phyloP scores from a whole-genome alignment of 1,140 invertebrate genomes.

The Hypothenemus hampei region DNA sequence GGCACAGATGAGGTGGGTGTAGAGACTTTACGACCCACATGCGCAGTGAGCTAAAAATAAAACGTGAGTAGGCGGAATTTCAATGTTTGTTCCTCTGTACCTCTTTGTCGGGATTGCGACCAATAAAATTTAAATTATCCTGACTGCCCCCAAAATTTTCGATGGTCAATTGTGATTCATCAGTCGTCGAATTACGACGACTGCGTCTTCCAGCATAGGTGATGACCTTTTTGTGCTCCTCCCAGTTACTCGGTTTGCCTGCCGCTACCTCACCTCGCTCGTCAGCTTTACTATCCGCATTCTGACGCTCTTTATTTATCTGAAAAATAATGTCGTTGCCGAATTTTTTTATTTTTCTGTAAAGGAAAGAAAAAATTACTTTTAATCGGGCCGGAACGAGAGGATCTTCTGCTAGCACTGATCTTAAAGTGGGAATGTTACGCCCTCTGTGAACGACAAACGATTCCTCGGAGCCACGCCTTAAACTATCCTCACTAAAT shows the following conservation, averaged over 20 bases:
- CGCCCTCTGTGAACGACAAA: constrained; percentile 76
- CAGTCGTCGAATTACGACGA: constrained; percentile 75
- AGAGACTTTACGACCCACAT: constrained; percentile 55
- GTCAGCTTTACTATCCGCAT: constrained; percentile 58
- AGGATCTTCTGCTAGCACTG: constrained; percentile 50
- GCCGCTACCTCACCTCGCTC: constrained; percentile 62
- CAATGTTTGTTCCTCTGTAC: constrained; percentile 32
- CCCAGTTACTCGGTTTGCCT: constrained; percentile 79
- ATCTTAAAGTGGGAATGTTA: constrained; percentile 72
- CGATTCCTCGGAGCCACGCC: constrained; percentile 54
- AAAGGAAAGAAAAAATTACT: constrained; percentile 2
- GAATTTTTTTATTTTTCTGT: no score
- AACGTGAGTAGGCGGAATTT: background rate
- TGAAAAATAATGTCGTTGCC: constrained; percentile 26
- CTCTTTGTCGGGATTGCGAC: constrained; percentile 72
- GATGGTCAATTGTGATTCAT: constrained; percentile 83
- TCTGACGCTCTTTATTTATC: constrained; percentile 57
- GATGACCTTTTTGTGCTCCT: constrained; percentile 61
- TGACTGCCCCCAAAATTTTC: constrained; percentile 89
- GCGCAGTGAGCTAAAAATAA: constrained; percentile 49
- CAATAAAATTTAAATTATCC: constrained; percentile 66
- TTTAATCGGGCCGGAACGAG: constrained; percentile 52
- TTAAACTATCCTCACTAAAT: constrained; percentile 44
- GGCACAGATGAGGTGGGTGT: constrained; percentile 37
- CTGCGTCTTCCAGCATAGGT: constrained; percentile 78